These are phyloP conservation scores for Vanessa cardui DNA, from an alignment of 2,888 invertebrate genomes.

Conservation along the genomic window DNA sequence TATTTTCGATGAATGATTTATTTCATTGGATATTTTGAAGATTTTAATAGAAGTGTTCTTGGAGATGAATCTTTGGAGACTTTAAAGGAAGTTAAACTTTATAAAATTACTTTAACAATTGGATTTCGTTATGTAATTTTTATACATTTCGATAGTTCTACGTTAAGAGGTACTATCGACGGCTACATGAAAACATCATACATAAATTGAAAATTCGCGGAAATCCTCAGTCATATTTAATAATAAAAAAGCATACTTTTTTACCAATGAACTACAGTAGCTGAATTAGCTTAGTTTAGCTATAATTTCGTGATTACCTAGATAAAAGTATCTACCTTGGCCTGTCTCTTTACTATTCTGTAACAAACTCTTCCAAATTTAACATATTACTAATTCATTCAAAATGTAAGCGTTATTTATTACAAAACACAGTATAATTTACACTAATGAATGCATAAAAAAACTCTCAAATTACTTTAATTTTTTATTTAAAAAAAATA, in stretches of 20 bases:
- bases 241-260: conserved; percentile 1
- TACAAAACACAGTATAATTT: not conserved
- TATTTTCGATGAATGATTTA: too few relatives aligned
- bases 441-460: conserved; percentile 4
- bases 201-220: conserved; percentile 2
- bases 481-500: conserved; percentile 26
- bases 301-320: conserved; percentile 1
- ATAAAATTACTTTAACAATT: too few relatives aligned
- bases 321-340: conserved; percentile 1
- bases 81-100: too few relatives aligned
- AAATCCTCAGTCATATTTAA: conserved; percentile 3
- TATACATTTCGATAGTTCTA: too few relatives aligned
- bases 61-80: too few relatives aligned
- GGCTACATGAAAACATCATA: not conserved
- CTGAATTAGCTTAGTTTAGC: not conserved
- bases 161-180: too few relatives aligned
- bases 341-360: conserved; percentile 3
- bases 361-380: conserved; percentile 1
- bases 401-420: conserved; percentile 2
- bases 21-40: too few relatives aligned
- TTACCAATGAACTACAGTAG: not conserved
- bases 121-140: too few relatives aligned
- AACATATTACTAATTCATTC: conserved; percentile 3
- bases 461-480: conserved; percentile 19
- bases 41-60: too few relatives aligned